These are phyloP conservation scores for Trinorchestia longiramus DNA, from an alignment of 1,140 invertebrate genomes.

Conservation along the genomic window DNA sequence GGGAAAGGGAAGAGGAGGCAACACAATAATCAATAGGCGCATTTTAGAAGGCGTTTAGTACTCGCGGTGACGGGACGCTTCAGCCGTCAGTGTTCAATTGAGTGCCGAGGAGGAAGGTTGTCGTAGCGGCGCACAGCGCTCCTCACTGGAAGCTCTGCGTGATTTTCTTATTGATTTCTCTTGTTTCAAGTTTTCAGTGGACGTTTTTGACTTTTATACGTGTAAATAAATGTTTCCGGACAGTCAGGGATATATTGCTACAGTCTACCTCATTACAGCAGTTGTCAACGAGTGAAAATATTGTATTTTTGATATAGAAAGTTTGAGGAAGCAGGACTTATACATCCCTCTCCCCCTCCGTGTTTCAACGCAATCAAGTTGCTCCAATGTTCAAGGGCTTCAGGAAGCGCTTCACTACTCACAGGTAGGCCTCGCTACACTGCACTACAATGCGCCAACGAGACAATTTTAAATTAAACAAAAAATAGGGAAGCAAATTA, in stretches of 20 bases:
- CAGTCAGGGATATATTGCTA: constrained; percentile 35
- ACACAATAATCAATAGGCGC: constrained; percentile 40
- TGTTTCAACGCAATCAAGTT: background rate
- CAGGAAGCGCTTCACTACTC: constrained; percentile 38
- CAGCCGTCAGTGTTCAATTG: constrained; percentile 15
- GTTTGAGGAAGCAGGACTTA: background rate
- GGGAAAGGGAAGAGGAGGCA: constrained; percentile 1
- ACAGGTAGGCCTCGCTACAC: background rate
- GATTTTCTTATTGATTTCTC: constrained; percentile 28
- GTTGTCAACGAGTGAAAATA: constrained; percentile 2
- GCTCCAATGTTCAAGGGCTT: constrained; percentile 45
- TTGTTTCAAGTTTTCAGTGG: background rate
- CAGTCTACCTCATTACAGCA: background rate
- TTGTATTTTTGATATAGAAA: constrained; percentile 26
- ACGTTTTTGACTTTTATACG: background rate
- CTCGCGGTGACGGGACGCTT: constrained; percentile 3
- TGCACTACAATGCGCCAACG: background rate
- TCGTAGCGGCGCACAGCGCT: background rate
- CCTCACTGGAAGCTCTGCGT: constrained; percentile 33
- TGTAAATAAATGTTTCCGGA: constrained; percentile 21
- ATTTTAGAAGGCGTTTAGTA: constrained; percentile 38
- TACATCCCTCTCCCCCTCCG: background rate
- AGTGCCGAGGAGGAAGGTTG: background rate
- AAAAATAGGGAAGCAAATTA: too few relatives aligned
- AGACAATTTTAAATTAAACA: too few relatives aligned